Evolutionary conservation across 2,113 vertebrate species (phyloP).

Genomic region (Tichodroma muraria): DNA sequence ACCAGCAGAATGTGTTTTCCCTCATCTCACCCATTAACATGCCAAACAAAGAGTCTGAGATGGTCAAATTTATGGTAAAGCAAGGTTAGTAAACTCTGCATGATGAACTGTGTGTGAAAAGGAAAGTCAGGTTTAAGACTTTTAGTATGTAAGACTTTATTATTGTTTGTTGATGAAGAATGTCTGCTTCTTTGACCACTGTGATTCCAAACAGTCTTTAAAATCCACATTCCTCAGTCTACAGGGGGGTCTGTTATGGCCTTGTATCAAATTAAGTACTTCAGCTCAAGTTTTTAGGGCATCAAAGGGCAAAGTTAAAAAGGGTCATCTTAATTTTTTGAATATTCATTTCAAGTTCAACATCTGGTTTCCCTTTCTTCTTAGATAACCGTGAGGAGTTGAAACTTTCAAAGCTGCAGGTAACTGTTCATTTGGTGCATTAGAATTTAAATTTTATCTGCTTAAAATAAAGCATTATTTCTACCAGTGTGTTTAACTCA

Average conservation of each 20-base stretch:
- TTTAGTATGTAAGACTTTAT: neutral
- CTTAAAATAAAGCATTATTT: neutral
- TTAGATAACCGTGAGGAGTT: constrained; percentile 75
- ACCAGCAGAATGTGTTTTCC: constrained; percentile 82
- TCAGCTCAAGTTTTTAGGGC: neutral
- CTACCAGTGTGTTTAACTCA: neutral
- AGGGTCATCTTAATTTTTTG: neutral
- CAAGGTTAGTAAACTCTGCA: constrained; percentile 68
- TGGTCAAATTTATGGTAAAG: constrained; percentile 79
- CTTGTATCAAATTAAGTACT: neutral
- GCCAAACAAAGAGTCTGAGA: constrained; percentile 68
- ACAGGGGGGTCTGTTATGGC: neutral
- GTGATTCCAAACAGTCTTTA: neutral
- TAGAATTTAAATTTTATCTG: neutral
- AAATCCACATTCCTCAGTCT: neutral
- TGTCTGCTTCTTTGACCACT: neutral
- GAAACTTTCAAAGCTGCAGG: constrained; percentile 85
- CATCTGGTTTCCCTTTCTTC: neutral
- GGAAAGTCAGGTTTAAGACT: neutral
- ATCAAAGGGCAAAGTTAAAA: neutral
- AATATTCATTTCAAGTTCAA: neutral
- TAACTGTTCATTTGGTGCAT: constrained; percentile 30
- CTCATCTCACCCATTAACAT: constrained; percentile 83
- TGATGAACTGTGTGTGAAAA: neutral
- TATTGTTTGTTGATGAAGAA: neutral